phyloP scores from a whole-genome alignment of 2,888 invertebrate species.

The Pristionchus fissidentatus region DNA sequence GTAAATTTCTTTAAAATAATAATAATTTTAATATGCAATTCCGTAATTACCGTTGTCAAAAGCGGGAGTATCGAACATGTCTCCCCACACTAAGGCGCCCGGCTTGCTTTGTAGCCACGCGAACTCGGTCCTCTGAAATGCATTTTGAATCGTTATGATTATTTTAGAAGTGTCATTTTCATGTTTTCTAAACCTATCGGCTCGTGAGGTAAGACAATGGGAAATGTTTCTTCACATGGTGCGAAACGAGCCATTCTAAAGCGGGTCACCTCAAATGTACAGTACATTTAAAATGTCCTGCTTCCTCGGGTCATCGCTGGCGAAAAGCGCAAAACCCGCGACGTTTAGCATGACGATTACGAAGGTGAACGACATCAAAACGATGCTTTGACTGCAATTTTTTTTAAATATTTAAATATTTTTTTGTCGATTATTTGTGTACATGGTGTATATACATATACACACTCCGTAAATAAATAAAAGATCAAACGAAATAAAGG shows the following conservation, averaged over 20 bases:
- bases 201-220: no score
- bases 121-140: background rate
- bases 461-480: no score
- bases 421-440: no score
- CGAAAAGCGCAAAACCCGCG: background rate
- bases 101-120: background rate
- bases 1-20: background rate
- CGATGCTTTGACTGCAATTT: background rate
- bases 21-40: background rate
- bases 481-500: no score
- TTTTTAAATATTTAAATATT: no score
- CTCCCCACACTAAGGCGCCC: constrained; percentile 1
- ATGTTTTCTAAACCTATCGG: no score
- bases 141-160: background rate
- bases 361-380: background rate
- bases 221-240: no score
- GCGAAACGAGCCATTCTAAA: no score
- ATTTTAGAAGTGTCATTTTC: no score
- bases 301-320: background rate
- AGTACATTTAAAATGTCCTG: background rate
- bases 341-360: background rate
- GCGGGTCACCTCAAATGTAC: no score
- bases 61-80: constrained; percentile 18
- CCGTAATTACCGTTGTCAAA: background rate
- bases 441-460: no score